A percentile compares a stretch with the other conserved stretches of the same genome.
phyloP scores from a whole-genome alignment of 92 coral and sea anemone genomes.

The Porites cylindrica region DNA sequence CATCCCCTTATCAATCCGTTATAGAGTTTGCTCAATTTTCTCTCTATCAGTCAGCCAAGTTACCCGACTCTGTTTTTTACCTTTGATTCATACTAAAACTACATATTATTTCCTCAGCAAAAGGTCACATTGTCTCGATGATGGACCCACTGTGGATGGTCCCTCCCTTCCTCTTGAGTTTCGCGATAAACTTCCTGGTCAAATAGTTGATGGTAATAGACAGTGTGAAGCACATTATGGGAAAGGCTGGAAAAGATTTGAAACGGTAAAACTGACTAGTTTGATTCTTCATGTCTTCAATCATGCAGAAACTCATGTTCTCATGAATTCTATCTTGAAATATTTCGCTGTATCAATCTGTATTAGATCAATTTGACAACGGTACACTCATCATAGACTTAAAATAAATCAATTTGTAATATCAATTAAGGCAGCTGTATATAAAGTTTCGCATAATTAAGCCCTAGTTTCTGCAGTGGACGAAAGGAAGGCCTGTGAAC shows the following conservation, averaged over 20 bases:
- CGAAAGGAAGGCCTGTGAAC: too few relatives aligned
- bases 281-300: too few relatives aligned
- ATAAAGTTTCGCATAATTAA: too few relatives aligned
- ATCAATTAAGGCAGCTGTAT: too few relatives aligned
- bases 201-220: slow-evolving; percentile 55
- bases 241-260: slow-evolving; percentile 9
- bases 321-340: too few relatives aligned
- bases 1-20: background rate
- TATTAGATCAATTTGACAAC: too few relatives aligned
- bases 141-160: slow-evolving; percentile 27
- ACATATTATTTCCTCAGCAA: background rate
- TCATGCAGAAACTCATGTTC: too few relatives aligned
- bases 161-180: slow-evolving; percentile 33
- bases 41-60: background rate
- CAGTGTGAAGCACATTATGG: slow-evolving; percentile 73
- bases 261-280: background rate
- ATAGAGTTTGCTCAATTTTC: background rate
- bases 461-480: too few relatives aligned
- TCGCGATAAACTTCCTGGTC: slow-evolving; percentile 72
- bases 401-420: too few relatives aligned
- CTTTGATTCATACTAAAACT: background rate
- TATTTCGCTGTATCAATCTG: too few relatives aligned
- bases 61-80: background rate
- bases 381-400: too few relatives aligned
- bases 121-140: slow-evolving; percentile 68